phyloP scores from a whole-genome alignment of 2,888 invertebrate genomes.

The Dynastes hyllus region DNA sequence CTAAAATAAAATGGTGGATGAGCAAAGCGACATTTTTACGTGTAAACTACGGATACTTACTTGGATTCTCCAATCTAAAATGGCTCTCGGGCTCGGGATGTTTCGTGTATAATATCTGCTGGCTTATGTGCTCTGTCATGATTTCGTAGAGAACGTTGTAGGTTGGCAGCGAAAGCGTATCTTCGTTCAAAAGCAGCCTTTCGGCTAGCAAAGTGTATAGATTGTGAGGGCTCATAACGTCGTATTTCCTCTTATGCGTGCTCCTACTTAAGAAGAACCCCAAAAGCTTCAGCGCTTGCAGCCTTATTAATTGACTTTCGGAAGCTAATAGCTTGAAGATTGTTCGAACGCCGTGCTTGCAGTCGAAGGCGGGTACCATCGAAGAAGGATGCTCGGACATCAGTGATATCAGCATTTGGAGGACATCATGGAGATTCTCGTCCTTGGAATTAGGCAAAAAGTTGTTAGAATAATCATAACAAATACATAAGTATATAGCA shows the following conservation, averaged over 20 bases:
- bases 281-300: constrained; percentile 96
- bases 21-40: background rate
- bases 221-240: constrained; percentile 99
- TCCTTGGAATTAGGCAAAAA: constrained; percentile 76
- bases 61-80: constrained; percentile 96
- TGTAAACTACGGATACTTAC: constrained; percentile 75
- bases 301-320: constrained; percentile 94
- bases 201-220: constrained; percentile 97
- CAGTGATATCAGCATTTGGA: constrained; percentile 96
- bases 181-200: constrained; percentile 90
- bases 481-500: no score
- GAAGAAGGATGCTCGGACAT: constrained; percentile 99
- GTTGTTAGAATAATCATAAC: background rate
- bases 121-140: constrained; percentile 97
- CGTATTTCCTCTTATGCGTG: constrained; percentile 99
- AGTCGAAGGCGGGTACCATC: constrained; percentile 99
- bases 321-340: constrained; percentile 98
- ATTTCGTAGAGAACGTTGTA: constrained; percentile 99
- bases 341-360: constrained; percentile 96
- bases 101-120: constrained; percentile 93
- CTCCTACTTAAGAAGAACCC: constrained; percentile 98
- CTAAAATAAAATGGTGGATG: constrained; percentile 73
- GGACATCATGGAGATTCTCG: constrained; percentile 98
- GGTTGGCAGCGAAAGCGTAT: constrained; percentile 92
- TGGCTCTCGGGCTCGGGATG: constrained; percentile 97